Evolutionary conservation across 2,888 invertebrate genomes (phyloP).

Genomic region (Xestia rhomboidea): DNA sequence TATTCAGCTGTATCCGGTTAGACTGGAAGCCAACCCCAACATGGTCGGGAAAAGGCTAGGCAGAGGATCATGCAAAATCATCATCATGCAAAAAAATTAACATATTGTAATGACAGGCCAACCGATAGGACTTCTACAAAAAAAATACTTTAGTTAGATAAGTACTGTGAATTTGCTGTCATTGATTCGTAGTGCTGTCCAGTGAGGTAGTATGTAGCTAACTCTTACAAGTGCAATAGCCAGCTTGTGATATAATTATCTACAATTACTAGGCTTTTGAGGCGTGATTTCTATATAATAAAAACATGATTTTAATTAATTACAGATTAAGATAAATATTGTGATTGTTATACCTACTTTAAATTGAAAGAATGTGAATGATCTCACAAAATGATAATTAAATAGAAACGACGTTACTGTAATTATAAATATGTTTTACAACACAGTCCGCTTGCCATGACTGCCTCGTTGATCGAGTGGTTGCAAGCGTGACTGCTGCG

Average conservation of each 20-base stretch:
- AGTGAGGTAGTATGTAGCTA: too few relatives aligned
- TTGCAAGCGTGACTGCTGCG: too few relatives aligned
- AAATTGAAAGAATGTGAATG: neutral
- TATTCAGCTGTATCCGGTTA: neutral
- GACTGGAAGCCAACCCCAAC: neutral
- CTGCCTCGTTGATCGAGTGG: too few relatives aligned
- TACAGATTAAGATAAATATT: neutral
- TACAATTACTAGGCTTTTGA: too few relatives aligned
- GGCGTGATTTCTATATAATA: conserved; percentile 5
- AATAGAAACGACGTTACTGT: too few relatives aligned
- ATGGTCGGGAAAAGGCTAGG: neutral
- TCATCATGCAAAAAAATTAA: too few relatives aligned
- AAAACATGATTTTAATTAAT: conserved; percentile 5
- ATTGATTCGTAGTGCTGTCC: neutral
- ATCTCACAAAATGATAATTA: neutral
- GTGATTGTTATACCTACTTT: neutral
- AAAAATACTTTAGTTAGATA: neutral
- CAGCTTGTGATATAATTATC: too few relatives aligned
- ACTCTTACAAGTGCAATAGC: too few relatives aligned
- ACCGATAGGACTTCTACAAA: too few relatives aligned
- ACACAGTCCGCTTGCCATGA: too few relatives aligned
- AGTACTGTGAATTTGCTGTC: conserved; percentile 10
- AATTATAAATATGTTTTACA: too few relatives aligned
- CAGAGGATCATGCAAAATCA: neutral
- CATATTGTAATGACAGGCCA: too few relatives aligned